Evolutionary conservation across 2,113 vertebrate species (phyloP).

Genomic region (Eudyptes chrysolophus): DNA sequence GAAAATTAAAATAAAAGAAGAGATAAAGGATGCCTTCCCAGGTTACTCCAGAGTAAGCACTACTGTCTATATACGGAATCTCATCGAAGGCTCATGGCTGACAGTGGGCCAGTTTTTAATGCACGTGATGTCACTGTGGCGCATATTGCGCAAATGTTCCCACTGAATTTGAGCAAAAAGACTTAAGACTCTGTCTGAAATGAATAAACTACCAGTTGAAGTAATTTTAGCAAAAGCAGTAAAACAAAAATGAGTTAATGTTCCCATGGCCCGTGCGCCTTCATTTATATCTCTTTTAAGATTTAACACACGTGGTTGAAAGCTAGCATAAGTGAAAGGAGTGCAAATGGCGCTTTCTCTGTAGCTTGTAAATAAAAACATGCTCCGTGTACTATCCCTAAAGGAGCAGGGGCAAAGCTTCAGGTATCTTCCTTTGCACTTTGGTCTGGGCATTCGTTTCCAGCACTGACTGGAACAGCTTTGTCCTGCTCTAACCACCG

Average conservation of each 20-base stretch:
- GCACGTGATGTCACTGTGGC: neutral
- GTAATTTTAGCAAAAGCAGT: neutral
- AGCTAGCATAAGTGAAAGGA: neutral
- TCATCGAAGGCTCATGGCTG: neutral
- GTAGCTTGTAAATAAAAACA: neutral
- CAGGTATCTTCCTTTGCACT: neutral
- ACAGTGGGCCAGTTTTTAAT: neutral
- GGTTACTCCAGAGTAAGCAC: neutral
- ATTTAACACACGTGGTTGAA: neutral
- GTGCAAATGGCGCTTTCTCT: neutral
- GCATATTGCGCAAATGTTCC: neutral
- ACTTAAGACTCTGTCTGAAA: neutral
- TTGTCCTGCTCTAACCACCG: neutral
- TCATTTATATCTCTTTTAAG: neutral
- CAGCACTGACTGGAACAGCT: neutral
- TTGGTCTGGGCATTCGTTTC: neutral
- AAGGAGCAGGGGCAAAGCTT: neutral
- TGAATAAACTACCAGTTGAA: neutral
- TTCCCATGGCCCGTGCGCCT: neutral
- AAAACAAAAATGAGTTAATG: neutral
- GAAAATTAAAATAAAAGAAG: neutral
- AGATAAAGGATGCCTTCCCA: neutral
- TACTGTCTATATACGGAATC: neutral
- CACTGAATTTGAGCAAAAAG: neutral
- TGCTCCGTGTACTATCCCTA: neutral